Evolutionary conservation across 2,888 invertebrate genomes (phyloP).

Genomic region (Ichneumoninae sp.): DNA sequence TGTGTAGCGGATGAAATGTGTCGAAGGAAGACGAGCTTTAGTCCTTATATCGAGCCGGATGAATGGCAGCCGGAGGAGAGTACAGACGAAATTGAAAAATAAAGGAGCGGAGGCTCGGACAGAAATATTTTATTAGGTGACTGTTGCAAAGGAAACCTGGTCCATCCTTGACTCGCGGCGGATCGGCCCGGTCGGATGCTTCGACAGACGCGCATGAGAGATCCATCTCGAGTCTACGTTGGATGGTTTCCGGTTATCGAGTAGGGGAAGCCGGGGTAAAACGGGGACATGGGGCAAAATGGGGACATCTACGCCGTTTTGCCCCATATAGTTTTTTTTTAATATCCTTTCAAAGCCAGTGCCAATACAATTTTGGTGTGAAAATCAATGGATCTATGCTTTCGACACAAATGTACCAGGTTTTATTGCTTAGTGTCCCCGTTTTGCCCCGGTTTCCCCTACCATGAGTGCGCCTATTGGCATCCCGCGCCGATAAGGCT

Average conservation of each 20-base stretch:
- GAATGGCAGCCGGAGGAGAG: slow-evolving; percentile 9
- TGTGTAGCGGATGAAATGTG: slow-evolving; percentile 14
- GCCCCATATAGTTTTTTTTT: too few species aligned
- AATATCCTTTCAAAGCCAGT: too few species aligned
- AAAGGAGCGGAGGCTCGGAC: background rate
- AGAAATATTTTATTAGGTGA: background rate
- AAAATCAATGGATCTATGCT: too few species aligned
- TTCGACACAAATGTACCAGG: too few species aligned
- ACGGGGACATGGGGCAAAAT: too few species aligned
- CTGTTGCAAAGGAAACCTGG: background rate
- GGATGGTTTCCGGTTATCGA: background rate
- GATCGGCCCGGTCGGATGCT: background rate
- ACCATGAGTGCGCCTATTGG: background rate
- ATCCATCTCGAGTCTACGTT: background rate
- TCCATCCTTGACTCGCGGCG: background rate
- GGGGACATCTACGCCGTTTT: too few species aligned
- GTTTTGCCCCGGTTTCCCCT: too few species aligned
- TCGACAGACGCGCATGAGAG: background rate
- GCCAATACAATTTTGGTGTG: too few species aligned
- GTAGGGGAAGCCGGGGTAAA: too few species aligned
- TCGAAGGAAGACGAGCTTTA: slow-evolving; percentile 22
- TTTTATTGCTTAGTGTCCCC: too few species aligned
- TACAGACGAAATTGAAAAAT: slow-evolving; percentile 32
- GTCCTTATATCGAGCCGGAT: slow-evolving; percentile 22
- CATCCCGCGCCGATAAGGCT: background rate